Evolutionary conservation across 2,797 vertebrate species (phyloP).

Genomic region (Sebastes aleutianus): DNA sequence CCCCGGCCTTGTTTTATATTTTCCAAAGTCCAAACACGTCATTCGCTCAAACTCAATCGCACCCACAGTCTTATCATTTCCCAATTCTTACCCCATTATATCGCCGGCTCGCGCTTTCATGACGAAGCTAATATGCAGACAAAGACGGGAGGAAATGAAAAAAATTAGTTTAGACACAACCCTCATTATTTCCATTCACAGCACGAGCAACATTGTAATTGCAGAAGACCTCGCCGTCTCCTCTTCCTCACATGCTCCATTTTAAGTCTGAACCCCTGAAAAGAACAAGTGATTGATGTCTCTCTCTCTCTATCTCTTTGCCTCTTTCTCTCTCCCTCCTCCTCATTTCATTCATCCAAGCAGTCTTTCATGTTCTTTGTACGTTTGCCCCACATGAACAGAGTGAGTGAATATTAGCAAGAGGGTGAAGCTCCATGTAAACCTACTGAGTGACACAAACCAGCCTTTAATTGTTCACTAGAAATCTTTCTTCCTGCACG

Average conservation of each 20-base stretch:
- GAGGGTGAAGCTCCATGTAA: constrained; percentile 13
- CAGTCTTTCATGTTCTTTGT: constrained; percentile 45
- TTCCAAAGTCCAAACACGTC: constrained; percentile 33
- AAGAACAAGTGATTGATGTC: constrained; percentile 51
- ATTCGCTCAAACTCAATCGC: constrained; percentile 23
- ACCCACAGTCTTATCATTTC: constrained; percentile 28
- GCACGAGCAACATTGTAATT: constrained; percentile 33
- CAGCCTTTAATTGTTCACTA: constrained; percentile 38
- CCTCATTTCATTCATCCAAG: constrained; percentile 25
- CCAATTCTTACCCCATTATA: constrained; percentile 22
- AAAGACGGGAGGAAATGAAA: constrained; percentile 53
- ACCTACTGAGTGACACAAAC: constrained; percentile 33
- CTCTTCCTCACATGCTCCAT: constrained; percentile 29
- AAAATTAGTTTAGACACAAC: constrained; percentile 34
- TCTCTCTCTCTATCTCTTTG: background rate
- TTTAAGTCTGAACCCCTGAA: constrained; percentile 39
- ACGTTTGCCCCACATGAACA: constrained; percentile 39
- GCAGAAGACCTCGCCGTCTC: constrained; percentile 2
- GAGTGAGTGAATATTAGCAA: constrained; percentile 44
- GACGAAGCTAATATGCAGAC: constrained; percentile 45
- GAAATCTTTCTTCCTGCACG: constrained; percentile 27
- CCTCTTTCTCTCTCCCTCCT: background rate
- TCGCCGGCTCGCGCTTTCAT: constrained; percentile 7
- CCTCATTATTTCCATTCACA: constrained; percentile 57
- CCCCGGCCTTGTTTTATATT: constrained; percentile 10